A percentile compares a stretch with the other conserved stretches of the same genome.
phyloP scores from a whole-genome alignment of 2,113 vertebrate species.

The Mesembrinibis cayennensis region DNA sequence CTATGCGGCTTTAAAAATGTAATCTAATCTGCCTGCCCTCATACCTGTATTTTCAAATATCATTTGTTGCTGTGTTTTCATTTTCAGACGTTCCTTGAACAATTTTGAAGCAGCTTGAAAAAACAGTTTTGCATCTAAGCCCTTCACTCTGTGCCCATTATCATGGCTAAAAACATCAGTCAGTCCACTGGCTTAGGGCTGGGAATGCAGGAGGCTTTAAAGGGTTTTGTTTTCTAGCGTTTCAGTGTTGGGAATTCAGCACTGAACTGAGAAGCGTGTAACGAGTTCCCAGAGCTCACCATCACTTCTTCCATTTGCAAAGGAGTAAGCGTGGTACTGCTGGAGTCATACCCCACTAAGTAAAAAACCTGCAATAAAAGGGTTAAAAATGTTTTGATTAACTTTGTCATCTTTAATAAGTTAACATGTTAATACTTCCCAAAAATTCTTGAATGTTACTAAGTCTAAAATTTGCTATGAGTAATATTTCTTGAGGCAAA shows the following conservation, averaged over 20 bases:
- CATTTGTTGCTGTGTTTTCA: neutral
- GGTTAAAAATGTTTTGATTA: neutral
- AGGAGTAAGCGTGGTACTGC: neutral
- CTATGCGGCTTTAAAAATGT: neutral
- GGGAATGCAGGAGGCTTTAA: neutral
- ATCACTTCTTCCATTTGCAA: neutral
- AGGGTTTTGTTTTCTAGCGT: neutral
- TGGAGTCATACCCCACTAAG: neutral
- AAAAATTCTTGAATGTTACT: neutral
- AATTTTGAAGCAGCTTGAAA: neutral
- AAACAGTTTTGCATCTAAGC: neutral
- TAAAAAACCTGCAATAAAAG: neutral
- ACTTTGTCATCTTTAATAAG: neutral
- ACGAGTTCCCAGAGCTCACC: neutral
- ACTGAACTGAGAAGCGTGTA: neutral
- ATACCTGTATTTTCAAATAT: neutral
- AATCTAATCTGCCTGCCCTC: neutral
- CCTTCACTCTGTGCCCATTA: neutral
- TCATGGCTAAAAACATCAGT: neutral
- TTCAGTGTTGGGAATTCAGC: neutral
- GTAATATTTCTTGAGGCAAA: neutral
- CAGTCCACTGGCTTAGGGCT: neutral
- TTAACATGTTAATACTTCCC: neutral
- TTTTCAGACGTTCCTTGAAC: neutral
- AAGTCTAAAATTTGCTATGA: neutral